phyloP scores from a whole-genome alignment of 2,113 vertebrate species.

The Podarcis muralis region DNA sequence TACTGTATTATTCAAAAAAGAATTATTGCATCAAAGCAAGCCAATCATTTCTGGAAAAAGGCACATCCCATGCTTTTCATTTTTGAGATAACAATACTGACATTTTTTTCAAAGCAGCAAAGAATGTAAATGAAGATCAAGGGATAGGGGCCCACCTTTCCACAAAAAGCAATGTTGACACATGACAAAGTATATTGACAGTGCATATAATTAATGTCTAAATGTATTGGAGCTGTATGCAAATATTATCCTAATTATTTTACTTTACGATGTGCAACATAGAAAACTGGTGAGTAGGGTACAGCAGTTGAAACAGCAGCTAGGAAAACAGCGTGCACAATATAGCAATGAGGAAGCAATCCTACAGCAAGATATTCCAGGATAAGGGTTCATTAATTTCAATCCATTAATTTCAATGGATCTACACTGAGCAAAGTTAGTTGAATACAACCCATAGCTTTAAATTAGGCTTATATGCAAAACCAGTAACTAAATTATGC shows the following conservation, averaged over 20 bases:
- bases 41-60: slow-evolving; percentile 7
- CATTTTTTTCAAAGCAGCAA: neutral
- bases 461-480: too few species aligned
- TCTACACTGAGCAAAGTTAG: too few species aligned
- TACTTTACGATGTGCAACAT: neutral
- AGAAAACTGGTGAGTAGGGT: too few species aligned
- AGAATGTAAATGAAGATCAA: neutral
- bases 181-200: neutral
- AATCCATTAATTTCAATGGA: too few species aligned
- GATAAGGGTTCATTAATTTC: too few species aligned
- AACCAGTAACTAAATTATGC: too few species aligned
- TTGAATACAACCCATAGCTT: too few species aligned
- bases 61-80: neutral
- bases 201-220: slow-evolving; percentile 20
- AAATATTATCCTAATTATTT: neutral
- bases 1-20: neutral
- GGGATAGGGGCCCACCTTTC: neutral
- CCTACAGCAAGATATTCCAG: too few species aligned
- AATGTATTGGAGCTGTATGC: neutral
- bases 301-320: neutral
- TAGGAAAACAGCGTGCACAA: neutral
- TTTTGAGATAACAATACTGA: neutral
- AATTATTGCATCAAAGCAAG: slow-evolving; percentile 14
- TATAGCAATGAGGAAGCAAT: too few species aligned
- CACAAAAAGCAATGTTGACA: neutral